Evolutionary conservation across 37 sponge, comb jelly and placozoan genomes (phyloP), one percentile per base, ranked within the genome.

Genomic region (Haliclona indistincta): DNA sequence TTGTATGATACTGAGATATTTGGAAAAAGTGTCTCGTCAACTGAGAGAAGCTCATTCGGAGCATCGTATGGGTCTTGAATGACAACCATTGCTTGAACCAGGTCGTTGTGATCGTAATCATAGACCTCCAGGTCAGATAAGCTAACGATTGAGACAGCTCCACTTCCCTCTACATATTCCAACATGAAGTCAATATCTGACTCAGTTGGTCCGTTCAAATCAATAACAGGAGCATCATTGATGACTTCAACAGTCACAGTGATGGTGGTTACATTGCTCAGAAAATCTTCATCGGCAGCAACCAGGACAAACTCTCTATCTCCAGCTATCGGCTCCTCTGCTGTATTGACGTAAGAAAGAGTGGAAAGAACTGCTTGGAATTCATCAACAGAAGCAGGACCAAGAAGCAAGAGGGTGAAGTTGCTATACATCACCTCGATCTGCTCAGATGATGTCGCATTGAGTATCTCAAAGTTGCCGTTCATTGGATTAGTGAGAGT

Each of bases 81-180:
- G 38, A 52, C 47, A 30, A 84, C 78, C 20, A 53, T 81, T 17
- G 75, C 54, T 22, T 58, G 29, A 0, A 47, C 29, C 20, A 95
- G 67, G 65, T 65, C 7, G 3, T n/a, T 28, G 63, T 91, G 73
- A 63, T 91, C 92, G 37, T 82, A 77, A 39, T 95, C 92, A 20
- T 39, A 38, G 4, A 95, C 32, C 35, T 79, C 74, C 36, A 84
- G 64, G 28, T 71, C 62, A 4, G 79, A 25, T 28, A 51, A 44
- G 44, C 63, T 66, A 5, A 93, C 89, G 2, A 95, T 83, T 19
- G 73, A 58, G 2, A 84, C 47, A n/a, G 84, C 58, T 7, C 80
- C 96, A 45, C 41, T 43, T 34, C 92, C 96, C 56, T 95, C 96
- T 36, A 80, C 26, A 44, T 91, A 95, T 47, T 83, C 83, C 28